Conservation (phyloP, 2,113 vertebrate species). For the Calidris pugnax region DNA sequence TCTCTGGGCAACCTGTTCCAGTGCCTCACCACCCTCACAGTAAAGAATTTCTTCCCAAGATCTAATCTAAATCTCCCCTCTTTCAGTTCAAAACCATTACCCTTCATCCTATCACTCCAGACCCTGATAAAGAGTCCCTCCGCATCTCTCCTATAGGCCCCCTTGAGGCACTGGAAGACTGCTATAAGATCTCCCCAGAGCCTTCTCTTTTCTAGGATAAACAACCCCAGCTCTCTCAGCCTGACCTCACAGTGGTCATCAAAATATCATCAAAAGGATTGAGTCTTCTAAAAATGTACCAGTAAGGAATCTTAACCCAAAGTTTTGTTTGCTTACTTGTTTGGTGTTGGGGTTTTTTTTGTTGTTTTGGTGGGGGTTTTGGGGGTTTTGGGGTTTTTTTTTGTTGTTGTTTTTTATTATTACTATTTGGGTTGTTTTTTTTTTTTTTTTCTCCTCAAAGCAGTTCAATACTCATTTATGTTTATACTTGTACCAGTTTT, state of each 20-base stretch:
- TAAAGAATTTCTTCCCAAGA: neutral
- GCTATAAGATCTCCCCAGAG: accelerated
- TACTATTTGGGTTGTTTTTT: neutral
- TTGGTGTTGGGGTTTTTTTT: neutral
- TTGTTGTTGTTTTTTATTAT: neutral
- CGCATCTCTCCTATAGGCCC: neutral
- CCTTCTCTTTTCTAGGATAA: neutral
- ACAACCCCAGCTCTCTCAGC: neutral
- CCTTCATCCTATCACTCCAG: neutral
- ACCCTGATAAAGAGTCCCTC: neutral
- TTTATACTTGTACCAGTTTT: neutral
- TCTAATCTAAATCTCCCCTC: neutral
- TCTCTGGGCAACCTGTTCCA: neutral
- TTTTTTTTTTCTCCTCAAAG: neutral
- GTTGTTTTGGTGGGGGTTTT: neutral
- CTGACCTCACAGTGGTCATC: neutral
- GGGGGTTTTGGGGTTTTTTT: too few species aligned
- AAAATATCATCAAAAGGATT: neutral
- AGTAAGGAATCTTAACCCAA: neutral
- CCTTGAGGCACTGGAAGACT: neutral
- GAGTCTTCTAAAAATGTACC: neutral
- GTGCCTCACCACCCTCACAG: neutral
- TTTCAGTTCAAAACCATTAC: neutral
- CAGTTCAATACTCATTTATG: neutral
- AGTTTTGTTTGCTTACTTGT: neutral